These are phyloP conservation scores for Muscicapa adusta DNA, from an alignment of 2,113 vertebrate species.

Conservation along the genomic window DNA sequence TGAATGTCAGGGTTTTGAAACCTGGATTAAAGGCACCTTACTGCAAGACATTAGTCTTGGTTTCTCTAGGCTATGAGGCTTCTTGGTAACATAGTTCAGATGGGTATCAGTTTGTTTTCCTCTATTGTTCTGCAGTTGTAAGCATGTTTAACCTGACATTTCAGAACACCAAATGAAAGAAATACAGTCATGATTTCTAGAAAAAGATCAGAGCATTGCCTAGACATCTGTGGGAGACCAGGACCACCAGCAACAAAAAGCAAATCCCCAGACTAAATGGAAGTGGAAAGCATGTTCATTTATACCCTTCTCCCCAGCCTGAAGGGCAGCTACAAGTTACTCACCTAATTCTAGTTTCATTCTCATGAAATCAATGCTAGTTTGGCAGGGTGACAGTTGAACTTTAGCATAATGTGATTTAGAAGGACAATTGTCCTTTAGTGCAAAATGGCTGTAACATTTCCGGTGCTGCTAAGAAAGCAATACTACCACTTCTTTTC, in stretches of 20 bases:
- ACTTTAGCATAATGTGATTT: background rate
- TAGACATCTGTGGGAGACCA: background rate
- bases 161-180: background rate
- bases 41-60: background rate
- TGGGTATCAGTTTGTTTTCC: background rate
- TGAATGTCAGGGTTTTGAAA: background rate
- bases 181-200: background rate
- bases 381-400: background rate
- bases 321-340: background rate
- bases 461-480: background rate
- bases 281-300: background rate
- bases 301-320: background rate
- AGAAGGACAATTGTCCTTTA: background rate
- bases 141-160: background rate
- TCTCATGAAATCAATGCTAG: background rate
- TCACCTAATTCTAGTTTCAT: background rate
- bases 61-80: background rate
- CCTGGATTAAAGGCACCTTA: background rate
- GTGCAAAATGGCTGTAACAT: background rate
- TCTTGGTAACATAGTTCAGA: background rate
- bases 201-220: background rate
- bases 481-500: background rate
- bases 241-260: background rate
- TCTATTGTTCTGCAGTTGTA: background rate
- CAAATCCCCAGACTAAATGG: background rate